phyloP scores from a whole-genome alignment of 2,888 invertebrate species.

The Sphecodes monilicornis region DNA sequence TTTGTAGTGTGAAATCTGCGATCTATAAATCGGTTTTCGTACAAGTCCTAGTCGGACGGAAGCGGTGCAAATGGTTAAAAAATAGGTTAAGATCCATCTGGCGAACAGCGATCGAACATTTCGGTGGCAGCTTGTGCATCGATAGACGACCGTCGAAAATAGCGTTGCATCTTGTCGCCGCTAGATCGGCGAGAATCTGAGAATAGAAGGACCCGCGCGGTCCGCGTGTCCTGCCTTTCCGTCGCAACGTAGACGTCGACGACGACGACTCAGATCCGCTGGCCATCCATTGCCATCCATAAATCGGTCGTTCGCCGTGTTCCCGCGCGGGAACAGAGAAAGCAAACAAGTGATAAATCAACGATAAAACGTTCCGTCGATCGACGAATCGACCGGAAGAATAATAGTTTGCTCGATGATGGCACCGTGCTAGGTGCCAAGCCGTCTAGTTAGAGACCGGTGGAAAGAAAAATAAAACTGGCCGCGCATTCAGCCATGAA shows the following conservation, averaged over 20 bases:
- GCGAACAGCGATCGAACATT: slow-evolving; percentile 2
- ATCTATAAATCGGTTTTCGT: too few species aligned
- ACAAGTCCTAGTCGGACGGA: background rate
- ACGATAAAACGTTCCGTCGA: slow-evolving; percentile 68
- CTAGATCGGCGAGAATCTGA: slow-evolving; percentile 29
- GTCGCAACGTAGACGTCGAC: slow-evolving; percentile 10
- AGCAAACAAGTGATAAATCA: slow-evolving; percentile 72
- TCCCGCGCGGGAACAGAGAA: slow-evolving; percentile 63
- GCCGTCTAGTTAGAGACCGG: slow-evolving; percentile 63
- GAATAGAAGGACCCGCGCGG: slow-evolving; percentile 40
- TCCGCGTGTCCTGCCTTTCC: slow-evolving; percentile 39
- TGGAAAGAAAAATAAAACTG: slow-evolving; percentile 60
- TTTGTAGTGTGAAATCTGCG: too few species aligned
- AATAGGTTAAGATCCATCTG: background rate
- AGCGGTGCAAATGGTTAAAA: background rate
- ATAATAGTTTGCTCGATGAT: slow-evolving; percentile 65
- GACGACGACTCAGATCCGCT: slow-evolving; percentile 2
- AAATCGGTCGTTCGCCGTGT: slow-evolving; percentile 69
- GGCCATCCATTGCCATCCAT: slow-evolving; percentile 59
- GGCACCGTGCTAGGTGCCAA: slow-evolving; percentile 64
- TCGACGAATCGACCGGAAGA: slow-evolving; percentile 71
- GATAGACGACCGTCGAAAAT: slow-evolving; percentile 17
- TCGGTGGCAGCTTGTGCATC: background rate
- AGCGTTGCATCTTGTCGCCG: slow-evolving; percentile 21
- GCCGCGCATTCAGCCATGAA: background rate